Base-by-base conservation (phyloP, 2,888 invertebrate species). In the Aproaerema taeniolella region DNA sequence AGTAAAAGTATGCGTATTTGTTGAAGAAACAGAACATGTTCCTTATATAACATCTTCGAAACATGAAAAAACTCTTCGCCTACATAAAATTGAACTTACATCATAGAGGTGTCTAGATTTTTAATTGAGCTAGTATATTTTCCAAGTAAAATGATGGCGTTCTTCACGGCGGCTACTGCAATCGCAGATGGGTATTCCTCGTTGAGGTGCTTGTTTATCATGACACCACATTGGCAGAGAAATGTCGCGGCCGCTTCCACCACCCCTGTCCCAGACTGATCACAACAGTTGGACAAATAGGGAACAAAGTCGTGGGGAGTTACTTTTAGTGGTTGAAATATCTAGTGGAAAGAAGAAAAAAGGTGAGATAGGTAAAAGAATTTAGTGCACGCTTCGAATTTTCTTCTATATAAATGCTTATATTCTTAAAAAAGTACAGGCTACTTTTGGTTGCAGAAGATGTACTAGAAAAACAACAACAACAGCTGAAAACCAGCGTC, bases 21-120 rank as follows among this genome's bases (percentile, higher is more conserved):
- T n/a, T n/a, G n/a, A n/a, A n/a, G n/a, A n/a, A n/a, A n/a, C n/a
- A n/a, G n/a, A n/a, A n/a, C n/a, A n/a, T n/a, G n/a, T n/a, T n/a
- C n/a, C n/a, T n/a, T n/a, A n/a, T n/a, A n/a, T n/a, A n/a, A n/a
- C n/a, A n/a, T n/a, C n/a, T n/a, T n/a, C n/a, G n/a, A n/a, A n/a
- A n/a, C n/a, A n/a, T n/a, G n/a, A n/a, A n/a, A n/a, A n/a, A n/a
- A n/a, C n/a, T n/a, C n/a, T n/a, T n/a, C n/a, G n/a, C n/a, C n/a
- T n/a, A n/a, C n/a, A n/a, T n/a, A n/a, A n/a, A n/a, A n/a, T n/a
- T 10, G 10, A 12, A 37, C 37, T 37, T 6, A 37, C 37, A 37
- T 16, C 17, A 17, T 9, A 17, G 30, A 37, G n/a, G 20, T 12
- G 2, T 17, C 7, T 13, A 37, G 37, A 5, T 37, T 29, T 2